Base-by-base conservation (phyloP, 2,797 vertebrate genomes). In the Glossophaga mutica region DNA sequence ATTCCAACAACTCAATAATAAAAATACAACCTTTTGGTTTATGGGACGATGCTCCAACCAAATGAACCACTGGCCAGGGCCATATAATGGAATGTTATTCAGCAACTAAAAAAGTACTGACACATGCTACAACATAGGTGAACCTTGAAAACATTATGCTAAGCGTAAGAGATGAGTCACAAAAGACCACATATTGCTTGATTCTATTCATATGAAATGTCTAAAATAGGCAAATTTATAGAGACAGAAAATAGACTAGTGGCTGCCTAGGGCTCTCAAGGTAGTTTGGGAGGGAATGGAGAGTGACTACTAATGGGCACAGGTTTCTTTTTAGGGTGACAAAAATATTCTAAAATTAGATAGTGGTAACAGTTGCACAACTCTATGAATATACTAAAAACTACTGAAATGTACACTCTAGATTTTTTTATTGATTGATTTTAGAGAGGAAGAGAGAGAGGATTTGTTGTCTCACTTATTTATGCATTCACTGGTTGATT, bases 301-400 rank as follows among this genome's bases (percentile, higher is more conserved):
- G 29, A 83, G 12, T 73, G 15, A 89, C 44, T 62, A 18, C 48
- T 87, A 68, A 77, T 29, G 21, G 29, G 44, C 62, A 88, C 14
- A 57, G 44, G 24, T 89, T 95, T 92, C 57, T 83, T 92, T 92
- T 44, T 32, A 91, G 62, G 44, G 19, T 70, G 70, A 95, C 42
- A 87, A 94, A 87, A 74, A 82, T 73, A 91, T 67, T 74, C n/a
- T 57, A 67, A 83, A 89, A 92, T 78, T 71, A 88, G 46, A 52
- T 42, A 55, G 39, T 65, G 22, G 37, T 59, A n/a, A 82, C 46
- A 16, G 78, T 29, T 90, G 16, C 34, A 86, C 32, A 92, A 50
- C 29, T 78, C 81, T 79, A 42, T 11, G 44, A 73, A 62, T 87
- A 87, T 42, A 57, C 67, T 73, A 71, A 71, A 91, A 71, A 50